A percentile compares a stretch with the other conserved stretches of the same genome.
phyloP scores from a whole-genome alignment of 2,113 vertebrate genomes.

The Butastur rufipennis region DNA sequence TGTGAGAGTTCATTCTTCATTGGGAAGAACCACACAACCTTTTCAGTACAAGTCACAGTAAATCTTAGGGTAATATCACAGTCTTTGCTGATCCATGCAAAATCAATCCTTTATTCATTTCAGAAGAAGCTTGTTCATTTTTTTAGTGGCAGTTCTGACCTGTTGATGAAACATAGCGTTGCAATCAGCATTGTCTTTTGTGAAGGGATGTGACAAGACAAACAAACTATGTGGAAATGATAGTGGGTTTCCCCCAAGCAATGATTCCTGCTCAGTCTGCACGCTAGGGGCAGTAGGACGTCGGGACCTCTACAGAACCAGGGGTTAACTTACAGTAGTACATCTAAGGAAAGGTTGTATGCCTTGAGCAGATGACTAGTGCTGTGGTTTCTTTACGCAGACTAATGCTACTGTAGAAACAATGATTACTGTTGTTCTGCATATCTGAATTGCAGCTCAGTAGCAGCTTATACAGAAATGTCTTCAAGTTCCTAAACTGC shows the following conservation, averaged over 20 bases:
- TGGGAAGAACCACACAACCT: neutral
- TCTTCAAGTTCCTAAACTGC: neutral
- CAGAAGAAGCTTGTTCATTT: neutral
- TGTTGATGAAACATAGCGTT: neutral
- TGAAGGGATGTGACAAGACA: neutral
- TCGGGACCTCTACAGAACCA: neutral
- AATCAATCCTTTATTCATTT: neutral
- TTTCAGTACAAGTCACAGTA: neutral
- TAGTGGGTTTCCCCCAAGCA: neutral
- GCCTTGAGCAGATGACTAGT: neutral
- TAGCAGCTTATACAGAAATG: neutral
- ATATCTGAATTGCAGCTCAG: neutral
- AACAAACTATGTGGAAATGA: fast-evolving
- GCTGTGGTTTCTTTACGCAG: neutral
- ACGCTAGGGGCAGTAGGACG: neutral
- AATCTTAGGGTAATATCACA: neutral
- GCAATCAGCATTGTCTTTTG: neutral
- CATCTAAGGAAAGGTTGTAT: neutral
- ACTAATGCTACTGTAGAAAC: neutral
- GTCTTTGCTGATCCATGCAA: neutral
- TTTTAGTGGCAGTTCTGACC: neutral
- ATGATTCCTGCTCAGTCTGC: neutral
- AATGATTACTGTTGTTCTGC: neutral
- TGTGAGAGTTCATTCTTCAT: neutral
- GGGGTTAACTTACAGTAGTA: fast-evolving